Evolutionary conservation across 2,113 vertebrate genomes (phyloP), one percentile per base, ranked within the genome.

Genomic region (Candoia aspera): DNA sequence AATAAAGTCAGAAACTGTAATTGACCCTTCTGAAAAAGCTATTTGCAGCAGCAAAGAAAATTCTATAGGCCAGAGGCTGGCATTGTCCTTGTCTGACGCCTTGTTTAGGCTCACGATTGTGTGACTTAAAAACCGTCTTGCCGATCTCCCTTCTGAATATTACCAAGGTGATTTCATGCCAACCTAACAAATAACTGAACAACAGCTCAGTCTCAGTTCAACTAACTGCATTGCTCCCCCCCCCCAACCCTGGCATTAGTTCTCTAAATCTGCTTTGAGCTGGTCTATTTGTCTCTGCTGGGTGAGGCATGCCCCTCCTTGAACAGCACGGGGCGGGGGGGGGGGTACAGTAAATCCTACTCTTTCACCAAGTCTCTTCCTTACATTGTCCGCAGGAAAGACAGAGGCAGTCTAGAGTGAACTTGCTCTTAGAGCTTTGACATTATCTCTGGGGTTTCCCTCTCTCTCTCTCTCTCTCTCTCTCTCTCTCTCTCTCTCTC

Each of bases 151-250:
- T 89, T 89, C 87, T 92, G 87, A 89, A 84, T 62, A 92, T 92
- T 92, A 54, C 91, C 87, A 92, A 92, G 91, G 91, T 92, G 87
- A 92, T 85, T 92, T 85, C 91, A 55, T 89, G 73, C 91, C 79
- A 92, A 92, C 73, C 91, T 89, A 89, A 92, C 91, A 92, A 92
- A 92, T 89, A 89, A 89, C 91, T 29, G 55, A 88, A 88, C 87
- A 84, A 89, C 87, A 89, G 87, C 58, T 53, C 13, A 6, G 21
- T n/a, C 73, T 89, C 46, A 10, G 24, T 83, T 88, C 64, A 88
- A 6, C 79, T 29, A 62, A 92, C 73, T 84, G 73, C n/a, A 46
- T 26, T 24, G 60, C 46, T 23, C 13, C 23, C 84, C 12, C 46
- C 46, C 1, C n/a, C 57, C 19, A 8, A 6, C 6, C 55, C 2